Base-by-base conservation (phyloP, 2,797 vertebrate genomes). In the Phataginus tetradactyla region DNA sequence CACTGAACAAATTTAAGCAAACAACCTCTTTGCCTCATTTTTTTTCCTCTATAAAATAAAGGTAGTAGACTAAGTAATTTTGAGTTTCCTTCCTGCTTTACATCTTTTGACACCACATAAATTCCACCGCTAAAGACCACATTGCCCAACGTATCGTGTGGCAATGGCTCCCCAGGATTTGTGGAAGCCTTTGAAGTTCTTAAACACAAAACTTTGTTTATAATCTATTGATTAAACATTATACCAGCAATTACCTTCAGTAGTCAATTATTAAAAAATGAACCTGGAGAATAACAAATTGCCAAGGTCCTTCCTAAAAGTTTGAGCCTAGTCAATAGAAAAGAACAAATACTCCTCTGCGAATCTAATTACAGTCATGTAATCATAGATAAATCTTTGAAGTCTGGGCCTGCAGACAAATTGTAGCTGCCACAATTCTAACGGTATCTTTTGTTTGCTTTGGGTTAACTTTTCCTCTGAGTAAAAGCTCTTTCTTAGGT, bases 171-270 rank as follows among this genome's bases (percentile, higher is more conserved):
- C 71, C 49, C 39, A 27, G 29, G 64, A 85, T 87, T 71, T 95
- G 49, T 45, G 45, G 74, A 68, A 83, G 72, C 1, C 4, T 90
- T 64, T 51, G 68, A 95, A 95, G 85, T 61, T 34, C 49, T 85
- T 49, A 72, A 95, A 80, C 81, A 74, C 29, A 64, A 95, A 92
- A 86, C 79, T 18, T 8, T 86, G 37, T 84, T 90, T 96, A 72
- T 71, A 86, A 61, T 91, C 77, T 74, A 78, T 88, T 78, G 75
- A 61, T 90, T 94, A 94, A 92, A 74, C 42, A 81, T 90, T 74
- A 83, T 74, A 18, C 39, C 42, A 64, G 32, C 71, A 92, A 93
- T 95, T 91, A 80, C 17, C 23, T 42, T 93, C 74, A 91, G 80
- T 69, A 55, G 1, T 21, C 64, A 95, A n/a, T 95, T 95, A 93